Percentiles rank a stretch among this genome's conserved stretches.
phyloP scores from a whole-genome alignment of 2,797 vertebrate genomes.

The Sebastes vulpes region DNA sequence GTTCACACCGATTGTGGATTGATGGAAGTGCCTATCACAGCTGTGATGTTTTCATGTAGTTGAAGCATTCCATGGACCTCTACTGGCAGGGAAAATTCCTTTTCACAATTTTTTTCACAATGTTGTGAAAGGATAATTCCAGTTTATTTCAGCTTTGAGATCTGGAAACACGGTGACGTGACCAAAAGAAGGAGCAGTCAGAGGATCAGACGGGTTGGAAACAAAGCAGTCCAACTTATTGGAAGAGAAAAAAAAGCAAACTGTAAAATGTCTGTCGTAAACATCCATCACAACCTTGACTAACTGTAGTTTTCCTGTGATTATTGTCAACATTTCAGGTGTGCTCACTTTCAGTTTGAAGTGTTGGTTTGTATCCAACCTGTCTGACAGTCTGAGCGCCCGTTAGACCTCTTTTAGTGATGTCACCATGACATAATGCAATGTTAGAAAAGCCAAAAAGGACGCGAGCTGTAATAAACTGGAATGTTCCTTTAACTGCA shows the following conservation, averaged over 20 bases:
- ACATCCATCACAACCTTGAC: background rate
- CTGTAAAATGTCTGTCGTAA: background rate
- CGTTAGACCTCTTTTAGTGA: background rate
- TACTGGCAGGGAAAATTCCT: background rate
- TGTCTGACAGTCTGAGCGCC: background rate
- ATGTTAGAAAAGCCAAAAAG: background rate
- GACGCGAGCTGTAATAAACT: background rate
- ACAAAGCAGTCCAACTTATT: background rate
- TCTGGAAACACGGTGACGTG: background rate
- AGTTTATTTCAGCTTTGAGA: background rate
- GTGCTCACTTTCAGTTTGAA: background rate
- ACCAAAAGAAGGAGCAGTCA: background rate
- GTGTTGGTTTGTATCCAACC: background rate
- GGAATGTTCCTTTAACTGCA: background rate
- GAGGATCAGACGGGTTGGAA: background rate
- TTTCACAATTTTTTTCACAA: background rate
- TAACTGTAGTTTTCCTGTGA: background rate
- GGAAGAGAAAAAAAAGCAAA: background rate
- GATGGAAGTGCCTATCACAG: slow-evolving; percentile 53
- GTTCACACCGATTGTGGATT: slow-evolving; percentile 17
- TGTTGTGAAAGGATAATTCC: background rate
- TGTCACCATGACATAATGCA: background rate
- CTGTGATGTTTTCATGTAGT: slow-evolving; percentile 2
- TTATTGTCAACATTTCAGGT: background rate
- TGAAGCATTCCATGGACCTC: slow-evolving; percentile 4